Evolutionary conservation across 2,113 vertebrate genomes (phyloP).

Genomic region (rabbit (Oryctolagus cuniculus)): mOryCun1.1 NC_091433.1:156266001-156266500

Average conservation of each 20-base stretch:
- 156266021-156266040: not conserved
- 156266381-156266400: fast-evolving
- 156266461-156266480: not conserved
- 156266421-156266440: slow-evolving; percentile 50
- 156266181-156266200: not conserved
- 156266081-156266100: not conserved
- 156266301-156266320: slow-evolving; percentile 82
- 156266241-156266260: slow-evolving; percentile 44
- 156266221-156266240: not conserved
- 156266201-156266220: too few relatives aligned
- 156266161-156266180: too few relatives aligned
- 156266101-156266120: not conserved
- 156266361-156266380: slow-evolving; percentile 82
- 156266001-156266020: not conserved
- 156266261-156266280: slow-evolving; percentile 72
- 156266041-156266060: not conserved
- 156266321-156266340: slow-evolving; percentile 73
- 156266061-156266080: not conserved
- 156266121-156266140: too few relatives aligned
- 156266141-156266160: too few relatives aligned
- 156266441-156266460: slow-evolving; percentile 72
- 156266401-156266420: not conserved
- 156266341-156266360: slow-evolving; percentile 81
- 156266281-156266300: slow-evolving; percentile 81
- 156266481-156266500: slow-evolving; percentile 42